Evolutionary conservation across 2,113 vertebrate genomes (phyloP), one percentile per base, ranked within the genome.

Genomic region (Pandion haliaetus): DNA sequence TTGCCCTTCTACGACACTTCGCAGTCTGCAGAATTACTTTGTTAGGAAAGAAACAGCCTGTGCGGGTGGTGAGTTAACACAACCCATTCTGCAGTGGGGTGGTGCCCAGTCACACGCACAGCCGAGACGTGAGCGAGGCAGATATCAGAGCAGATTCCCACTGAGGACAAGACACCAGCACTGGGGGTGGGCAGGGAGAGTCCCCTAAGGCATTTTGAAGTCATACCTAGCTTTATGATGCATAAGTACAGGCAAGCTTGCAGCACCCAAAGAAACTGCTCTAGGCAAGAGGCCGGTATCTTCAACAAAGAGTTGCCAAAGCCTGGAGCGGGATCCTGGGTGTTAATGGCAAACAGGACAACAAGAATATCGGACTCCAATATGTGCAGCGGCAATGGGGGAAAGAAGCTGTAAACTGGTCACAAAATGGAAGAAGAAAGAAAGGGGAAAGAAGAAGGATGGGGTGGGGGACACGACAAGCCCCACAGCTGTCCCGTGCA

Each of bases 121-220:
- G 42, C n/a, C 0, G 4, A 40, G 80, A 73, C 0, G 2, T 25
- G 17, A 55, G 9, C 34, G 40, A 25, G 38, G 55, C 12, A 17
- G 34, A 17, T n/a, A 7, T 20, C 7, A 10, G 44, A 50, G 50
- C 58, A 36, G 31, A 8, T 4, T 36, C 29, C 42, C 59, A 17
- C 18, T 2, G 0, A 63, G 31, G 47, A 42, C 19, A 57, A 38
- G 78, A 49, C 5, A 17, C 7, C 40, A 7, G 17, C 45, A n/a
- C 34, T 12, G 6, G 8, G 55, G n/a, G 16, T 31, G 84, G 81
- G 87, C 84, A 84, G 42, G 50, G 20, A 78, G 36, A 36, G 18
- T 54, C 59, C 77, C 45, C 45, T 4, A 8, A 45, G 71, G 49
- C 31, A 17, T 40, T 90, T 49, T 28, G 8, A 13, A 31, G 45